Evolutionary conservation across 2,888 invertebrate genomes (phyloP).

Genomic region (Hyles lineata): DNA sequence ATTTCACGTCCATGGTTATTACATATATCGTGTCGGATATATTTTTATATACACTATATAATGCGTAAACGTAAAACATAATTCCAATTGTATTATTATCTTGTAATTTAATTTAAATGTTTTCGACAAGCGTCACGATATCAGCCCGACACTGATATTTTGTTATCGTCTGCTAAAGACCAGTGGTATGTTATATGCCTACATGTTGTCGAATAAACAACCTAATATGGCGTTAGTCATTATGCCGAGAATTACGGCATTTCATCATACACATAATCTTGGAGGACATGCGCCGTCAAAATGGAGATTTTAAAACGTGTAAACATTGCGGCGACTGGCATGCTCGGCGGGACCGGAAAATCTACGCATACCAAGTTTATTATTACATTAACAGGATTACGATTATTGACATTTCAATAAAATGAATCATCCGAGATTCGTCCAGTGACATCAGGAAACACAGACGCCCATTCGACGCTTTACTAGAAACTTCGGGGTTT

Average conservation of each 20-base stretch:
- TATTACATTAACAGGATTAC: slow-evolving; percentile 36
- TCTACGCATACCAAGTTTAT: slow-evolving; percentile 42
- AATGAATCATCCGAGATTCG: slow-evolving; percentile 20
- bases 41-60: background rate
- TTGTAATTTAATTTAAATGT: background rate
- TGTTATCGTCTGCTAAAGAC: slow-evolving; percentile 30
- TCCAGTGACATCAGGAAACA: slow-evolving; percentile 4
- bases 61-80: slow-evolving; percentile 15
- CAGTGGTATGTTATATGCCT: slow-evolving; percentile 37
- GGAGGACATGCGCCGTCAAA: slow-evolving; percentile 42
- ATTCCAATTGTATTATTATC: slow-evolving; percentile 5
- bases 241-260: slow-evolving; percentile 47
- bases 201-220: slow-evolving; percentile 31
- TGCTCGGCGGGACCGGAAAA: slow-evolving; percentile 33
- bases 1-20: background rate
- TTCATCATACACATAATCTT: slow-evolving; percentile 47
- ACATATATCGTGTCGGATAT: background rate
- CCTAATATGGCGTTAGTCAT: slow-evolving; percentile 46
- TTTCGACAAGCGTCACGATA: background rate
- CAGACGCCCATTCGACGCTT: background rate
- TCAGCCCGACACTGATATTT: slow-evolving; percentile 18
- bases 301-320: slow-evolving; percentile 43
- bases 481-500: background rate
- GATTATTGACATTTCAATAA: slow-evolving; percentile 27
- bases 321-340: slow-evolving; percentile 41